Evolutionary conservation across 2,888 invertebrate genomes (phyloP).

Genomic region (Andrena haemorrhoa): DNA sequence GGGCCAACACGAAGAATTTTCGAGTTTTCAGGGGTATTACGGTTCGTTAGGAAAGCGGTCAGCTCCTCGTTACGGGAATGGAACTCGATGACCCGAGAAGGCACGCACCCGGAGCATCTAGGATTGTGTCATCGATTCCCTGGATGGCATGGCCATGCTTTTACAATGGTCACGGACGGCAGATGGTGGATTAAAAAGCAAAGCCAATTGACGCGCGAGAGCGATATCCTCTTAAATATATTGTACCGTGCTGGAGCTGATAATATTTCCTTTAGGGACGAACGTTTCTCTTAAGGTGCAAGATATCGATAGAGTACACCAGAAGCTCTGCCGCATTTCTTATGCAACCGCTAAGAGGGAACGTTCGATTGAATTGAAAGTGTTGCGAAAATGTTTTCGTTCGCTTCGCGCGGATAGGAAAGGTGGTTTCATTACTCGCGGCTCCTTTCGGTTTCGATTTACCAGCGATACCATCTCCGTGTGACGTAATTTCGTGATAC

Average conservation of each 20-base stretch:
- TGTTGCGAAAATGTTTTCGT: constrained; percentile 32
- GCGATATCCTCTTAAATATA: neutral
- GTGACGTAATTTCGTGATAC: neutral
- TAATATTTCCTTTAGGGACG: constrained; percentile 3
- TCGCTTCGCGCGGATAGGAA: constrained; percentile 13
- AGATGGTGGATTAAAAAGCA: neutral
- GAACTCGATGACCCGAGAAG: constrained; percentile 16
- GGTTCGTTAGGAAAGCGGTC: constrained; percentile 52
- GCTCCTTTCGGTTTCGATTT: constrained; percentile 7
- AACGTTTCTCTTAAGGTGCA: constrained; percentile 12
- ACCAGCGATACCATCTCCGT: neutral
- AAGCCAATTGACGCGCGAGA: neutral
- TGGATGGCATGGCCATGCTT: no score
- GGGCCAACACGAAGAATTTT: constrained; percentile 40
- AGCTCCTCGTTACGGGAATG: constrained; percentile 30
- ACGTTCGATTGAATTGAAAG: constrained; percentile 31
- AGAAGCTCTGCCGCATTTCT: constrained; percentile 12
- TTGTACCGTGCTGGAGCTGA: neutral
- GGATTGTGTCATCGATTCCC: neutral
- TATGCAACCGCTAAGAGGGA: constrained; percentile 28
- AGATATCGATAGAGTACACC: neutral
- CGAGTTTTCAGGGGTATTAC: constrained; percentile 22
- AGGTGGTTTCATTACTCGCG: constrained; percentile 18
- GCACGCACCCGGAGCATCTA: neutral
- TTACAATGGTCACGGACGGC: no score